Conservation (phyloP, 1,140 invertebrate species). For the Heterodera schachtii region DNA sequence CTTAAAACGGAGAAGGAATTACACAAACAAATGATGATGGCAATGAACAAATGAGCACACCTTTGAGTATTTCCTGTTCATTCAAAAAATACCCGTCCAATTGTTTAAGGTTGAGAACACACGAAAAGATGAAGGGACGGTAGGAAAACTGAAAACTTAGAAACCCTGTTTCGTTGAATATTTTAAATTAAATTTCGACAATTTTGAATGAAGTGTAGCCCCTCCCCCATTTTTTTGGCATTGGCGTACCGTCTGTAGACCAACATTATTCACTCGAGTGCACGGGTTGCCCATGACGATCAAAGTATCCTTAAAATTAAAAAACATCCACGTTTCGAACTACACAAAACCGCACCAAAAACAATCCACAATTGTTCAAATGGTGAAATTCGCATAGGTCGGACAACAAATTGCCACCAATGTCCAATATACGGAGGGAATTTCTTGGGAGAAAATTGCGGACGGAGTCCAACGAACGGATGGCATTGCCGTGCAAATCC, state of each 20-base stretch:
- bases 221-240: background rate
- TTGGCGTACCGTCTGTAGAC: background rate
- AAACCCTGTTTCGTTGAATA: no score
- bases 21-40: background rate
- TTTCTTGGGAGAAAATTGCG: background rate
- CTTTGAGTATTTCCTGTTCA: constrained; percentile 32
- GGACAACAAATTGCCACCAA: constrained; percentile 26
- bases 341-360: background rate
- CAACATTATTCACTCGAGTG: background rate
- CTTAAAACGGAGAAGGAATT: constrained; percentile 5
- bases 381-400: constrained; percentile 31
- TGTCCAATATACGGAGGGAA: constrained; percentile 19
- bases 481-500: constrained; percentile 31
- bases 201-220: no score
- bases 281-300: constrained; percentile 23
- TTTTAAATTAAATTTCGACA: no score
- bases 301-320: constrained; percentile 14
- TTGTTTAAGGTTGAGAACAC: constrained; percentile 26
- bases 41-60: background rate
- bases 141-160: constrained; percentile 34
- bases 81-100: constrained; percentile 26
- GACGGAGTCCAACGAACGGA: constrained; percentile 21
- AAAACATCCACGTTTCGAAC: background rate
- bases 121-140: constrained; percentile 33
- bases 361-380: constrained; percentile 23